Evolutionary conservation across 1,140 invertebrate genomes (phyloP), one percentile per base, ranked within the genome.

Genomic region (Leguminivora glycinivorella): DNA sequence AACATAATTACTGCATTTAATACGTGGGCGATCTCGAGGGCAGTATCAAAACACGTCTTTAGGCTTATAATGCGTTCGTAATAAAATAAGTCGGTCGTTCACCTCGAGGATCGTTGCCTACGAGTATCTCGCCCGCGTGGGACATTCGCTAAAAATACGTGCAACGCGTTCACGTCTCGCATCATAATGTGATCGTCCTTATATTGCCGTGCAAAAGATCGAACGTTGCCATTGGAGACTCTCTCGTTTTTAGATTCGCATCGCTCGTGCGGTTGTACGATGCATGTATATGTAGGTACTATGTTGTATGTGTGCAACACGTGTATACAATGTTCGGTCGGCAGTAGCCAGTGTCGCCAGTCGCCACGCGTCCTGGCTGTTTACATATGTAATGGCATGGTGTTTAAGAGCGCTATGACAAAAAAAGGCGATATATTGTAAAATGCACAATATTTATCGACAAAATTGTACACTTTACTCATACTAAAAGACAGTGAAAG

Each of bases 61-160:
- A 67, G 71, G 56, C 69, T 70, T 67, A 52, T 75, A 75, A 76
- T 71, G 73, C 72, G 76, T 72, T 77, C 79, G 78, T 75, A 79
- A 81, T 76, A 76, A 80, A 75, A 75, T 72, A 70, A 72, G 67
- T 68, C 72, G 78, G 80, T 56, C 78, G 72, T 83, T 81, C 72
- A 83, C 80, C 80, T 72, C 77, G 76, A 22, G 68, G 68, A 72
- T 69, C 66, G 56, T 43, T 25, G 70, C 68, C 75, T 63, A n/a
- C n/a, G n/a, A n/a, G n/a, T n/a, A 63, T 63, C 58, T 63, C 58
- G 58, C 25, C 72, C 74, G 76, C 76, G 80, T 76, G 77, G 79
- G 79, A 82, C 78, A 76, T 76, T 80, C 79, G 78, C 81, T 85
- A 85, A 85, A 87, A 82, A 85, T 87, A 85, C 77, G 79, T 75